phyloP scores from a whole-genome alignment of 2,888 invertebrate species.

The Elysia crispata region DNA sequence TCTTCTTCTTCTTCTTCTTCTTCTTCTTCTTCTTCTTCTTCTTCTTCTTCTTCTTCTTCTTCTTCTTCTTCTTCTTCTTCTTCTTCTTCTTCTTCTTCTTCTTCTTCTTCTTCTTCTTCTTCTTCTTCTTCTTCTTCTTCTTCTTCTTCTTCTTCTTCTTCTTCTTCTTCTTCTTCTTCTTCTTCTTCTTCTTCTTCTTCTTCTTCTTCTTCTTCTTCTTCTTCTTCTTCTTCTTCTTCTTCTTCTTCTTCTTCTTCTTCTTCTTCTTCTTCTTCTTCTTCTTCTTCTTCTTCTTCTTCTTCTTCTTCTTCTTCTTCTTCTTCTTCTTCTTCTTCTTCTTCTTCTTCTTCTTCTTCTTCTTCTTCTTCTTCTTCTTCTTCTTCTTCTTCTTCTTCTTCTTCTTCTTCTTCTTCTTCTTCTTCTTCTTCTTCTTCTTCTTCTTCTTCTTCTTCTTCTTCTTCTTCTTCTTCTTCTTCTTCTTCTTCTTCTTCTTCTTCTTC shows the following conservation, averaged over 20 bases:
- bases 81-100: too few species aligned
- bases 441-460: slow-evolving; percentile 13
- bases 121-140: too few species aligned
- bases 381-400: background rate
- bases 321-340: slow-evolving; percentile 24
- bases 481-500: slow-evolving; percentile 33
- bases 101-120: too few species aligned
- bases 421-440: slow-evolving; percentile 19
- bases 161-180: slow-evolving; percentile 6
- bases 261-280: slow-evolving; percentile 14
- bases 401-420: too few species aligned
- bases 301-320: slow-evolving; percentile 27
- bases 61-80: too few species aligned
- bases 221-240: slow-evolving; percentile 18
- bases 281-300: slow-evolving; percentile 20
- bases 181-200: slow-evolving; percentile 2
- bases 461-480: slow-evolving; percentile 26
- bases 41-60: too few species aligned
- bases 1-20: too few species aligned
- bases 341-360: slow-evolving; percentile 26
- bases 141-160: background rate
- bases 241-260: slow-evolving; percentile 4
- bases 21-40: too few species aligned
- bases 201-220: slow-evolving; percentile 11
- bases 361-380: slow-evolving; percentile 29